Conservation (phyloP, 53 echinoderm and acorn worm species). For the Crossaster papposus region DNA sequence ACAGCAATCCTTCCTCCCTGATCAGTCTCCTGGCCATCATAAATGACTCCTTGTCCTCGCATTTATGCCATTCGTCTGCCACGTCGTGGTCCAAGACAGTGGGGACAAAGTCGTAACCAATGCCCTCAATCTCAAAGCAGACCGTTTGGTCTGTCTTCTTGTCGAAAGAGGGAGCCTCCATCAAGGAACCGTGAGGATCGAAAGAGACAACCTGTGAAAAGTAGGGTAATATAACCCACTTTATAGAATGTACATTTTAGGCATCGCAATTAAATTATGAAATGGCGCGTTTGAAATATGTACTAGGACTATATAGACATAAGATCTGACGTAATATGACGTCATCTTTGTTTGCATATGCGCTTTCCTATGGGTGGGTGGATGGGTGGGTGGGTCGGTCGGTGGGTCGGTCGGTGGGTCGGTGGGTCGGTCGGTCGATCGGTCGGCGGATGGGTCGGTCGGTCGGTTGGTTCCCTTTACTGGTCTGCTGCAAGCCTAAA, state of each 20-base stretch:
- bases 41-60: slow-evolving; percentile 87
- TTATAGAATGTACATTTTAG: background rate
- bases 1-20: slow-evolving; percentile 89
- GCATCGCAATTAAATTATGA: too few species aligned
- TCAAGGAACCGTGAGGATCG: slow-evolving; percentile 67
- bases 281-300: too few species aligned
- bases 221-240: background rate
- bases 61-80: slow-evolving; percentile 81
- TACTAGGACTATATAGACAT: too few species aligned
- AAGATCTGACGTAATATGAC: too few species aligned
- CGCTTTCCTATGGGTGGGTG: too few species aligned
- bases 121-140: slow-evolving; percentile 87
- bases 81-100: slow-evolving; percentile 85
- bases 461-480: too few species aligned
- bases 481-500: too few species aligned
- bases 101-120: slow-evolving; percentile 94
- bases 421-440: too few species aligned
- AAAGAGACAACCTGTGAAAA: slow-evolving; percentile 56
- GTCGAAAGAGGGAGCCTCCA: slow-evolving; percentile 58
- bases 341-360: too few species aligned
- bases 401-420: too few species aligned
- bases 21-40: slow-evolving; percentile 88
- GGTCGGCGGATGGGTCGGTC: too few species aligned
- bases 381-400: too few species aligned
- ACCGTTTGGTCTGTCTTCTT: slow-evolving; percentile 52